Percentiles rank a stretch among this genome's conserved stretches.
phyloP scores from a whole-genome alignment of 2,797 vertebrate genomes.

The Falco biarmicus region DNA sequence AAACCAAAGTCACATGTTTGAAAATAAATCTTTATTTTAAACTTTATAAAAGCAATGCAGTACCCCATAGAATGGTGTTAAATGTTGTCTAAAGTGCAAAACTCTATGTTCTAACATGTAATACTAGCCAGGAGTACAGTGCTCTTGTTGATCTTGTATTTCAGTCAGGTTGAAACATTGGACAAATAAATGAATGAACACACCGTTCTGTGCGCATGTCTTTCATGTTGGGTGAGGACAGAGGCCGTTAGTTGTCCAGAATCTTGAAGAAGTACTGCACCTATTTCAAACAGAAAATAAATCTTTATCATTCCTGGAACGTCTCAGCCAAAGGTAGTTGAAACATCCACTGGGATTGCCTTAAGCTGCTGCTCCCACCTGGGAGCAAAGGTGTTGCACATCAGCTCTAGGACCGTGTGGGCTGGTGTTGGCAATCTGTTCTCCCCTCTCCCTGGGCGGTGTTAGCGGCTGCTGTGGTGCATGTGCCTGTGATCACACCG shows the following conservation, averaged over 20 bases:
- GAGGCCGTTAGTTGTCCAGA: constrained; percentile 82
- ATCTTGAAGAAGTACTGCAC: constrained; percentile 99
- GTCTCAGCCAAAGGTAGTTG: accelerated
- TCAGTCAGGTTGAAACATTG: constrained; percentile 95
- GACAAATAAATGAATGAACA: constrained; percentile 94
- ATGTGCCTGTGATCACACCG: accelerated
- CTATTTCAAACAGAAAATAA: constrained; percentile 68
- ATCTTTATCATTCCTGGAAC: neutral
- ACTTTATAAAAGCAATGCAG: constrained; percentile 91
- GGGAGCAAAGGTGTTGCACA: accelerated
- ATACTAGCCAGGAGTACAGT: constrained; percentile 89
- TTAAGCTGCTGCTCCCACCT: too few species aligned
- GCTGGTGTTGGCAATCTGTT: neutral
- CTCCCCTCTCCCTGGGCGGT: accelerated
- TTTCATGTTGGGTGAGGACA: neutral
- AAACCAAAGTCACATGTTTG: constrained; percentile 99
- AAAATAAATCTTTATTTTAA: constrained; percentile 91
- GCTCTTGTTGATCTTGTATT: constrained; percentile 92
- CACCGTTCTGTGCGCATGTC: neutral
- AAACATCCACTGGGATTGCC: accelerated
- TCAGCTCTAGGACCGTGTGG: accelerated
- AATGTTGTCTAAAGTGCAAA: constrained; percentile 92
- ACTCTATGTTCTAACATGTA: constrained; percentile 94
- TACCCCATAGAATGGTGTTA: constrained; percentile 92
- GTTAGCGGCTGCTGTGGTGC: neutral